Base-by-base conservation (phyloP, 1,140 invertebrate species). In the Grapholita molesta region DNA sequence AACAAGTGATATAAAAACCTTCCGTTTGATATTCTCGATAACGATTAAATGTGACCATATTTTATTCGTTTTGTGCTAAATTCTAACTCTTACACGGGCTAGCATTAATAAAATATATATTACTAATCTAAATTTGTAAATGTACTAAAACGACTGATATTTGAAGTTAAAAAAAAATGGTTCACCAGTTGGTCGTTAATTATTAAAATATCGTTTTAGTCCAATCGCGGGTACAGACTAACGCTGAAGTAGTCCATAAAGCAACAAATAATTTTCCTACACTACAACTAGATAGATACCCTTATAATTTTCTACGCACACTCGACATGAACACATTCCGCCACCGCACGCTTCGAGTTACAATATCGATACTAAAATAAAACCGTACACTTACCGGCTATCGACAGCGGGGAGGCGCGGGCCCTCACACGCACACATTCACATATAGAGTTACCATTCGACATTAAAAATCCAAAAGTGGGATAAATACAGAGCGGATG, bases 201-300 rank as follows among this genome's bases (percentile, higher is more conserved):
- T 61, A 15, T 15, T 61, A 61, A 61, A 61, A 61, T 61, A 57
- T 57, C 12, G 55, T 61, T 61, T 55, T 61, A 61, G 24, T 61
- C 25, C 28, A 30, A 61, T 25, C 7, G 18, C n/a, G 55, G 55
- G n/a, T 57, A 6, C 23, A 1, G 55, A 61, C 25, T 61, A 3
- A 18, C 4, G 24, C 9, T 15, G 12, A 57, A 5, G 42, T 25
- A 55, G 55, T 61, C 28, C 5, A 30, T 7, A 30, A 61, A 61
- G 28, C 55, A 61, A 61, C 55, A 28, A 61, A 30, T 32, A 61
- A 61, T 61, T 61, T 61, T 11, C 28, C 55, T 61, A 61, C 55
- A 61, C 55, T 61, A 61, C 2, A 61, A 61, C 55, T 61, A 61
- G 28, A 61, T 61, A 61, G 28, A 61, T 32, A 61, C 25, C 55